Conservation (phyloP, 2,113 vertebrate genomes). For the Pseudopipra pipra region DNA sequence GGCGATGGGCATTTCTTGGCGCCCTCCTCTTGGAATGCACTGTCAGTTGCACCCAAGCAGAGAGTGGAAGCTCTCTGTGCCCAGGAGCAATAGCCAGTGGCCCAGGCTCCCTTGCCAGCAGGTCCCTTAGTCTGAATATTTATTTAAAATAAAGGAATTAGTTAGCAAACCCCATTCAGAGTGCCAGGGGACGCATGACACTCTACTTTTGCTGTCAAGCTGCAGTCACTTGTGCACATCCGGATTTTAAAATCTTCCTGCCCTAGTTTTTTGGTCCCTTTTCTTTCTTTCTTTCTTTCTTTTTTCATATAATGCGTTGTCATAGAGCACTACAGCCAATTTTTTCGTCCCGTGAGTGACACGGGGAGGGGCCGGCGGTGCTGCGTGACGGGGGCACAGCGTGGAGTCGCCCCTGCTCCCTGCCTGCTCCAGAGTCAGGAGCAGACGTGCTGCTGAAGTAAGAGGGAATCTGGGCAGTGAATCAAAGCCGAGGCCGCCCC, state of each 20-base stretch:
- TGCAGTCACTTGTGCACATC: neutral
- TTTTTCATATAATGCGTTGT: neutral
- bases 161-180: neutral
- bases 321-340: neutral
- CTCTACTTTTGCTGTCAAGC: neutral
- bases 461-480: accelerated
- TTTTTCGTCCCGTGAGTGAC: neutral
- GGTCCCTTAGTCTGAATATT: neutral
- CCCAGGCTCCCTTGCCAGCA: neutral
- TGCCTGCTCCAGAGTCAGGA: neutral
- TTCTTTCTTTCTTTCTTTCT: neutral
- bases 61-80: neutral
- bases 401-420: neutral
- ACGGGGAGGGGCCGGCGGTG: neutral
- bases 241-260: neutral
- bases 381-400: neutral
- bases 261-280: neutral
- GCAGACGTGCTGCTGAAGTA: neutral
- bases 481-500: neutral
- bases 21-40: accelerated
- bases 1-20: neutral
- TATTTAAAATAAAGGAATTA: neutral
- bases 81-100: neutral
- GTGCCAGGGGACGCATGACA: neutral
- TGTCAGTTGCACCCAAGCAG: accelerated